Base-by-base conservation (phyloP, 2,888 invertebrate species). In the Agrenia bidenticulata region DNA sequence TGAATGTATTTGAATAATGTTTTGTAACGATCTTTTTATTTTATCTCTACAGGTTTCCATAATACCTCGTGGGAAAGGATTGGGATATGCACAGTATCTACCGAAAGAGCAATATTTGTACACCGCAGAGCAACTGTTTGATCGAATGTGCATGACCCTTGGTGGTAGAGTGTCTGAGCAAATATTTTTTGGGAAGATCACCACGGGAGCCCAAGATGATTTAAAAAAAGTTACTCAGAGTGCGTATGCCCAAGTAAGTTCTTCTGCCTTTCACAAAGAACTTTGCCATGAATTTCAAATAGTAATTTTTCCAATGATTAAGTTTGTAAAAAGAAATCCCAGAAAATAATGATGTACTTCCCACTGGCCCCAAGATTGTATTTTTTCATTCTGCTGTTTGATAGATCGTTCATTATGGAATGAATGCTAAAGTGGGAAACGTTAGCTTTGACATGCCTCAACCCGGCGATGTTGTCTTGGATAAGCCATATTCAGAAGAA, bases 141-240 rank as follows among this genome's bases (percentile, higher is more conserved):
- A 98, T 79, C 84, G 95, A 77, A 99, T 99, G 97, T 99, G 98
- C 80, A 97, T 99, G 95, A 94, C 96, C 0, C 84, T 99, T 1
- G 98, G 98, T n/a, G 99, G 98, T 0, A 85, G 99, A 74, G 97
- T 94, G 0, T 90, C 98, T 0, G 99, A 99, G 81, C 93, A 97
- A 82, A 85, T 99, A 73, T 99, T 99, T 83, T 99, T 99, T 79
- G 86, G 87, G 1, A 85, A 89, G 77, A 96, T 99, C 73, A 99
- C 99, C 1, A 99, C 99, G 0, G 99, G 99, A 0, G 99, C 99
- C 0, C 97, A 98, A 79, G 98, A 99, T 79, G 99, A 99, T 83
- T 84, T 99, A 56, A 91, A 94, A 80, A 99, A 99, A 83, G 92
- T 99, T 70, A 99, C 99, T 0, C 92, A 97, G 80, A 95, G 89